These are phyloP conservation scores for Holothuria glaberrima DNA, from an alignment of 35 echinoderm and acorn worm species.

Conservation along the genomic window DNA sequence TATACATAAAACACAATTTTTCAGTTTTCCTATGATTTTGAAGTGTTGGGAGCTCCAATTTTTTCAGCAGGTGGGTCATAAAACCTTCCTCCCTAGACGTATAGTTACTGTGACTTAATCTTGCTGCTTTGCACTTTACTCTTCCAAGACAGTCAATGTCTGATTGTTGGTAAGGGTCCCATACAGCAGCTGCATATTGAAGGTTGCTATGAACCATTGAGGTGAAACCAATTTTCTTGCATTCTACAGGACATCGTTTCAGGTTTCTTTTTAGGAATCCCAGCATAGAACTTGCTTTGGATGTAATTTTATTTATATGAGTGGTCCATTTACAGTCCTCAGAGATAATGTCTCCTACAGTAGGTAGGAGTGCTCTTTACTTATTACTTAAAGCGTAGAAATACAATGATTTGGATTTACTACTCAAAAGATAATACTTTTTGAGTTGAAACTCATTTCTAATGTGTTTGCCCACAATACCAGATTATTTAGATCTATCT, in stretches of 20 bases:
- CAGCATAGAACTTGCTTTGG: background rate
- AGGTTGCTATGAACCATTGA: slow-evolving; percentile 3
- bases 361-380: background rate
- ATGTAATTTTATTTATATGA: slow-evolving; percentile 20
- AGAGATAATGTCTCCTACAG: slow-evolving; percentile 4
- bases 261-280: background rate
- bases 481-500: background rate
- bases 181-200: slow-evolving; percentile 1
- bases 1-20: background rate
- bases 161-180: background rate
- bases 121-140: too few relatives aligned
- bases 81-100: too few relatives aligned
- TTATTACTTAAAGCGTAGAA: background rate
- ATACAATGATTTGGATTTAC: background rate
- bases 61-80: too few relatives aligned
- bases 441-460: slow-evolving; percentile 28
- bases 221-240: background rate
- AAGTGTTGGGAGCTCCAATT: background rate
- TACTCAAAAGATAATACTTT: background rate
- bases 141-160: too few relatives aligned
- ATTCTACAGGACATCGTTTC: background rate
- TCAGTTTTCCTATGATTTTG: background rate
- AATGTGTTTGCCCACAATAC: background rate
- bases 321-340: background rate
- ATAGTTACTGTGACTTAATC: too few relatives aligned